Evolutionary conservation across 2,888 invertebrate genomes (phyloP).

Genomic region (Drosophila koepferae): DNA sequence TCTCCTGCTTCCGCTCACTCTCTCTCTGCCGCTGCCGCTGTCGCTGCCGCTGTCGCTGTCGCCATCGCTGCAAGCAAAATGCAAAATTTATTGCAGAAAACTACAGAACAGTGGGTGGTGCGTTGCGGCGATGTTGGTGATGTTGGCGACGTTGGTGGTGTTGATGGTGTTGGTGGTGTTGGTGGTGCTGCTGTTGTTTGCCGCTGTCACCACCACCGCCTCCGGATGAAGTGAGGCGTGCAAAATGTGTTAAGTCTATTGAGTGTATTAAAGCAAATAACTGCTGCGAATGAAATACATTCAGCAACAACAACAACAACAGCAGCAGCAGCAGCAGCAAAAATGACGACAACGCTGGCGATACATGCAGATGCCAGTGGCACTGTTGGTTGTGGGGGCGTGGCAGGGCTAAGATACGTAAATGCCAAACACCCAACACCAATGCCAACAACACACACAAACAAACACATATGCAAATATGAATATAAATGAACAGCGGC

Average conservation of each 20-base stretch:
- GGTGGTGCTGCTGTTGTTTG: constrained; percentile 1
- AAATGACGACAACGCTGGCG: constrained; percentile 33
- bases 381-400: constrained; percentile 20
- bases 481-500: constrained; percentile 76
- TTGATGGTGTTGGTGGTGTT: too few relatives aligned
- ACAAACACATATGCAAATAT: constrained; percentile 67
- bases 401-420: constrained; percentile 54
- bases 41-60: constrained; percentile 24
- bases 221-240: constrained; percentile 65
- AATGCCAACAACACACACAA: constrained; percentile 10
- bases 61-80: constrained; percentile 69
- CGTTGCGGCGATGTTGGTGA: constrained; percentile 8
- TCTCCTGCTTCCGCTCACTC: too few relatives aligned
- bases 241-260: constrained; percentile 79
- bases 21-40: background rate
- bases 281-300: constrained; percentile 77
- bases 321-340: background rate
- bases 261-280: constrained; percentile 80
- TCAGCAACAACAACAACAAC: constrained; percentile 37
- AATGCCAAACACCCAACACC: constrained; percentile 49
- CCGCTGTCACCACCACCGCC: constrained; percentile 14
- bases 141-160: too few relatives aligned
- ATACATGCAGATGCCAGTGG: constrained; percentile 42
- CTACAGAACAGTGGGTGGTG: constrained; percentile 62
- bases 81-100: constrained; percentile 78